phyloP scores from a whole-genome alignment of 2,888 invertebrate genomes.

The Mycogona germanica region DNA sequence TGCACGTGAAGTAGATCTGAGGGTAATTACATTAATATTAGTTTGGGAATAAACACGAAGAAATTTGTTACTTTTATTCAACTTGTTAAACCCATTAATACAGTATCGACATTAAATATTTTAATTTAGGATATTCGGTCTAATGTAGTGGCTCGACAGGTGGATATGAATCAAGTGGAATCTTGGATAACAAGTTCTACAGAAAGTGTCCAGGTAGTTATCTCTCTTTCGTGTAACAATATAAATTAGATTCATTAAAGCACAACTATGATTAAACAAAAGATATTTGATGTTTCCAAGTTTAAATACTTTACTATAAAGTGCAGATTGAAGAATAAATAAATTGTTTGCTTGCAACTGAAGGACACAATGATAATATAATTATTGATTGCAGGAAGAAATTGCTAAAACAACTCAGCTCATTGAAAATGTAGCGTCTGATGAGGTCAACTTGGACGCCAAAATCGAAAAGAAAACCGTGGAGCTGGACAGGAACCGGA shows the following conservation, averaged over 20 bases:
- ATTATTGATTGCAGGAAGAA: constrained; percentile 40
- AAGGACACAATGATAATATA: background rate
- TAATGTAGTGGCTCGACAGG: constrained; percentile 62
- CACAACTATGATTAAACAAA: too few relatives aligned
- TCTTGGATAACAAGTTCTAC: constrained; percentile 61
- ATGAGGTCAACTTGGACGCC: constrained; percentile 74
- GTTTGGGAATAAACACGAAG: background rate
- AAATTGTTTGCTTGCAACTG: background rate
- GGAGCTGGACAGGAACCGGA: constrained; percentile 85
- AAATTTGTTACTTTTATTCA: constrained; percentile 14
- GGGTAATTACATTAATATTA: constrained; percentile 46
- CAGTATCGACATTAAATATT: background rate
- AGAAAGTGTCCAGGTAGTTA: constrained; percentile 43
- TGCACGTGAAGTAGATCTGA: constrained; percentile 74
- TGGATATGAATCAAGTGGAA: constrained; percentile 72
- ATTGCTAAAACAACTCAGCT: constrained; percentile 52
- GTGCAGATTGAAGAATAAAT: background rate
- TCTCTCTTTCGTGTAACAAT: too few relatives aligned
- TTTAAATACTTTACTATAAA: too few relatives aligned
- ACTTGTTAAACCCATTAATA: constrained; percentile 19
- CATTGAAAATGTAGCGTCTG: constrained; percentile 73
- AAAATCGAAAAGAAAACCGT: constrained; percentile 82
- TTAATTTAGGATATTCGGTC: constrained; percentile 55
- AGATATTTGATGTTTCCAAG: too few relatives aligned
- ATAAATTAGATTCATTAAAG: too few relatives aligned